Base-by-base conservation (phyloP, 2,797 vertebrate genomes). In the Phataginus tetradactyla region DNA sequence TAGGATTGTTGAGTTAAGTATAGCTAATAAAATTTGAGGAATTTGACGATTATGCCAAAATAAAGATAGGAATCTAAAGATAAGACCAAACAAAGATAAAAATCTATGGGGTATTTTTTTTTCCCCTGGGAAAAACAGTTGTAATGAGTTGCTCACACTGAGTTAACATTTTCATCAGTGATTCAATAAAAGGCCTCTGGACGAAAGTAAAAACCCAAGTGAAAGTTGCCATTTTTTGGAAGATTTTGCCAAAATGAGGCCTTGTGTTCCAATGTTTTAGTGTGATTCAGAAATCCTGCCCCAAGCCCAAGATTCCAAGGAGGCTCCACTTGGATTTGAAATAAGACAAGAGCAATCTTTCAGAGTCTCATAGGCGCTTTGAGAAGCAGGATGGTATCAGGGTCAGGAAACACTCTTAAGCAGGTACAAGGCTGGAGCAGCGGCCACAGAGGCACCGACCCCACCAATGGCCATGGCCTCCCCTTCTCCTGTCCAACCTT, bases 1-100 rank as follows among this genome's bases (percentile, higher is more conserved):
- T 37, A 91, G 61, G 37, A 51, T 27, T 81, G 79, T 74, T 51
- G 61, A 66, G 66, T 78, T 51, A 68, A 66, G 66, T 27, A 32
- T 59, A 71, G 89, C 49, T 37, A 78, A 66, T 0, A 79, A 84
- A 89, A 77, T 21, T 63, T 37, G 49, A 68, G 49, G 86, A 64
- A 93, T 71, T 27, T 72, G n/a, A 91, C 49, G 64, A 89, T 68
- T 86, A n/a, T 15, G 64, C 45, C 79, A 71, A 97, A 95, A 86
- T 69, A 90, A 85, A 95, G 59, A 72, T 7, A 66, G 34, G 53
- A 49, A 75, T 66, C 80, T 49, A 85, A 94, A 83, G 49, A 93
- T 23, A 66, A 17, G 37, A 39, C 66, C 69, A 92, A 91, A 86
- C 64, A 64, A 81, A 93, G 61, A 32, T 64, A 61, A 75, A 42